Evolutionary conservation across 1,140 invertebrate species (phyloP).

Genomic region (Helicoverpa armigera): DNA sequence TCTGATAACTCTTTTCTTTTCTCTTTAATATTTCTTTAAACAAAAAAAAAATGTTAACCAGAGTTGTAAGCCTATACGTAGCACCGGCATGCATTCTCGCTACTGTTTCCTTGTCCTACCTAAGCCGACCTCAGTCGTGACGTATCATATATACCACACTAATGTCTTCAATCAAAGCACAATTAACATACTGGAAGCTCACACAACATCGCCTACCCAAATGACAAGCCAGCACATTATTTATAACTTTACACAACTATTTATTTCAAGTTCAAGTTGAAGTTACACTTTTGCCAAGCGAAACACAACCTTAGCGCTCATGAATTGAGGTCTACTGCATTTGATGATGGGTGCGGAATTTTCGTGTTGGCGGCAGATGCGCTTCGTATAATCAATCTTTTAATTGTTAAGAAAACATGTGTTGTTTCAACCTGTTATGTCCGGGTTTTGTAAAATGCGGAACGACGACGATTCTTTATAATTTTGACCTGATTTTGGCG

Average conservation of each 20-base stretch:
- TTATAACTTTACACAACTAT: conserved; percentile 40
- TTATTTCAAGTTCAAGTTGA: conserved; percentile 51
- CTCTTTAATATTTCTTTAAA: no score
- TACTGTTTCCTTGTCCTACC: no score
- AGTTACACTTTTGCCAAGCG: background rate
- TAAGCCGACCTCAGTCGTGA: background rate
- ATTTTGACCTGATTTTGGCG: background rate
- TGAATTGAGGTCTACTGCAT: background rate
- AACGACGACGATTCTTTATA: background rate
- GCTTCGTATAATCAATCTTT: conserved; percentile 35
- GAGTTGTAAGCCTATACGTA: no score
- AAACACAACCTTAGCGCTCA: background rate
- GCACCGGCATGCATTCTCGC: no score
- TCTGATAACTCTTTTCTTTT: no score
- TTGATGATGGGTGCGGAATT: background rate
- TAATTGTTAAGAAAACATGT: conserved; percentile 24
- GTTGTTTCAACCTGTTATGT: background rate
- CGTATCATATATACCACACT: background rate
- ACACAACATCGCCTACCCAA: conserved; percentile 24
- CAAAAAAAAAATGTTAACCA: no score
- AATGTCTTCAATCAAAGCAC: background rate
- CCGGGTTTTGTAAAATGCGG: background rate
- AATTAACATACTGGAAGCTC: background rate
- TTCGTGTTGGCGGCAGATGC: conserved; percentile 38
- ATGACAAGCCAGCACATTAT: background rate